Conservation (phyloP, 2,113 vertebrate genomes). For the Bufo bufo region DNA sequence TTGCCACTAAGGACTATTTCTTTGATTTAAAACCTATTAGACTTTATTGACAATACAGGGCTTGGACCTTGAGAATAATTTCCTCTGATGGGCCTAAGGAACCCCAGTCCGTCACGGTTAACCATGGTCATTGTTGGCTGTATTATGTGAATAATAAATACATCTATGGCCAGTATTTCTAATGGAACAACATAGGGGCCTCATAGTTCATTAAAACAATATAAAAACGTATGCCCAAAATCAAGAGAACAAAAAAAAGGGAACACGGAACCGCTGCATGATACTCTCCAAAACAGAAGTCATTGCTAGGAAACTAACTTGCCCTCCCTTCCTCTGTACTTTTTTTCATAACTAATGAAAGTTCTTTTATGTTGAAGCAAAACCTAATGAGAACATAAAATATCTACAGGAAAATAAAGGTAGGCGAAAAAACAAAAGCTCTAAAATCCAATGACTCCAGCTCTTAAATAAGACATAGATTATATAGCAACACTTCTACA, state of each 20-base stretch:
- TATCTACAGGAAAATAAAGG: background rate
- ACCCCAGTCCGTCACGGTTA: too few relatives aligned
- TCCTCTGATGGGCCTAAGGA: too few relatives aligned
- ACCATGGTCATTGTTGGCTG: background rate
- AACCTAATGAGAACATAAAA: background rate
- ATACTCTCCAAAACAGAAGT: background rate
- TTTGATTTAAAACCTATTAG: too few relatives aligned
- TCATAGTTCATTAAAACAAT: background rate
- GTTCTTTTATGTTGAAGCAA: background rate
- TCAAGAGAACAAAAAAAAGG: background rate
- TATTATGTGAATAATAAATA: background rate
- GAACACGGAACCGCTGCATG: background rate
- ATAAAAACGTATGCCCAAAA: background rate
- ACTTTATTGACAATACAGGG: too few relatives aligned
- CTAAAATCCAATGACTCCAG: background rate
- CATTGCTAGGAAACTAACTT: background rate
- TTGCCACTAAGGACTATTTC: too few relatives aligned
- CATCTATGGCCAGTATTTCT: background rate
- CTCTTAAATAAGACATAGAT: background rate
- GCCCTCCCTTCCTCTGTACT: slow-evolving; percentile 27
- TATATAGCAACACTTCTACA: background rate
- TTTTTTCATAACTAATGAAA: background rate
- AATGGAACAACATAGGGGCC: background rate
- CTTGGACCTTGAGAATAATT: too few relatives aligned
- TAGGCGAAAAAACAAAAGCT: background rate